These are phyloP conservation scores for Tenthredo mesomela DNA, from an alignment of 2,888 invertebrate genomes.

Conservation along the genomic window DNA sequence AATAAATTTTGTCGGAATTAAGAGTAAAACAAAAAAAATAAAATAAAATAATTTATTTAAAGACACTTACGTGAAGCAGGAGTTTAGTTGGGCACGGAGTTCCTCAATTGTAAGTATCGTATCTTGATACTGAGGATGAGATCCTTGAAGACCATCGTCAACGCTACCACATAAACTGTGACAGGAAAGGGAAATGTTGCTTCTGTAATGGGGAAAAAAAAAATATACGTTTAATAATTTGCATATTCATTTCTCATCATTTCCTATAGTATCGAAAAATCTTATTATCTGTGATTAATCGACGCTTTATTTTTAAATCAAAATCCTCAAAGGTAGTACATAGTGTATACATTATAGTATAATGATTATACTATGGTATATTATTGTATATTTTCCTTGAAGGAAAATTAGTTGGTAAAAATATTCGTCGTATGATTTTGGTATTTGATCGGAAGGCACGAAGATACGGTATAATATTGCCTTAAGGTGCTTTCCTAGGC, in stretches of 20 bases:
- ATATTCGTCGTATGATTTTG: no score
- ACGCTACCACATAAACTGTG: conserved; percentile 71
- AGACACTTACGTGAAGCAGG: conserved; percentile 83
- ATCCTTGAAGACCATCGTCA: conserved; percentile 70
- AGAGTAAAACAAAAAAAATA: no score
- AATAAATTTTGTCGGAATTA: not conserved
- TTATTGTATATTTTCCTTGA: not conserved
- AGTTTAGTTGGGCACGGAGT: conserved; percentile 85
- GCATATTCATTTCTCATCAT: no score
- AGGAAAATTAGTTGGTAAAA: no score
- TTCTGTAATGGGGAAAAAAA: conserved; percentile 64
- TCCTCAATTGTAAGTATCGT: conserved; percentile 86
- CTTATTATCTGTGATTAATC: no score
- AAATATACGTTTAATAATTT: not conserved
- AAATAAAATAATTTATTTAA: not conserved
- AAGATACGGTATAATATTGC: not conserved
- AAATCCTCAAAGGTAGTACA: no score
- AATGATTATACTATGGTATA: no score
- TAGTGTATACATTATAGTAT: no score
- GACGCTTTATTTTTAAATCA: no score
- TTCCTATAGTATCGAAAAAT: no score
- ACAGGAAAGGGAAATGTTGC: conserved; percentile 74
- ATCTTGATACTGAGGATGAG: conserved; percentile 77
- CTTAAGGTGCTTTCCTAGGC: no score
- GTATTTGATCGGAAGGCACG: not conserved